These are phyloP conservation scores for Laterallus jamaicensis DNA, from an alignment of 2,113 vertebrate species.

Conservation along the genomic window DNA sequence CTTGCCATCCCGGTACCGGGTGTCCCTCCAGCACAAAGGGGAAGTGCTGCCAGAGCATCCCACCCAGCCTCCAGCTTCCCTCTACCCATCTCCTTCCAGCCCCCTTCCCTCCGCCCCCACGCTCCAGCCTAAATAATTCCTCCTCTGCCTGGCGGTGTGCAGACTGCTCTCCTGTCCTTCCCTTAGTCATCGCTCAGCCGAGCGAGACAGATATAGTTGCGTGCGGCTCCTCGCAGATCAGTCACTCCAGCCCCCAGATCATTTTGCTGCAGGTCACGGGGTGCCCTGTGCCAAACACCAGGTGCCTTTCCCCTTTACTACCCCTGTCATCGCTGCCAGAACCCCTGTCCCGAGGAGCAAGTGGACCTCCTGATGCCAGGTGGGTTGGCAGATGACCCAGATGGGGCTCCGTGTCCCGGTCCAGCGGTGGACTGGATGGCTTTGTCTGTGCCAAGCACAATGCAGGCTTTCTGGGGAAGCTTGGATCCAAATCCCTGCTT, in stretches of 20 bases:
- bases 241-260: neutral
- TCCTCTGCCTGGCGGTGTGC: constrained; percentile 47
- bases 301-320: neutral
- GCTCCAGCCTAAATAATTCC: constrained; percentile 51
- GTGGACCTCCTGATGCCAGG: accelerated
- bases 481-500: neutral
- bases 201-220: constrained; percentile 23
- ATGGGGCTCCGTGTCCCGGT: accelerated
- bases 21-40: neutral
- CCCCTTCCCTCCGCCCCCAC: neutral
- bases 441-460: neutral
- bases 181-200: constrained; percentile 55
- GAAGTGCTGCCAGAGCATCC: neutral
- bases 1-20: neutral
- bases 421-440: accelerated
- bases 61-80: constrained; percentile 7
- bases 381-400: neutral
- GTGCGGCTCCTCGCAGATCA: neutral
- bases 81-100: neutral
- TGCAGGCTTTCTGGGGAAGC: neutral
- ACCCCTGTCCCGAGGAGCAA: neutral
- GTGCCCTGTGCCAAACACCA: accelerated
- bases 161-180: constrained; percentile 60
- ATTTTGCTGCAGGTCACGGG: neutral
- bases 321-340: neutral